Evolutionary conservation across 2,113 vertebrate genomes (phyloP), one percentile per base, ranked within the genome.

Genomic region (Candoia aspera): DNA sequence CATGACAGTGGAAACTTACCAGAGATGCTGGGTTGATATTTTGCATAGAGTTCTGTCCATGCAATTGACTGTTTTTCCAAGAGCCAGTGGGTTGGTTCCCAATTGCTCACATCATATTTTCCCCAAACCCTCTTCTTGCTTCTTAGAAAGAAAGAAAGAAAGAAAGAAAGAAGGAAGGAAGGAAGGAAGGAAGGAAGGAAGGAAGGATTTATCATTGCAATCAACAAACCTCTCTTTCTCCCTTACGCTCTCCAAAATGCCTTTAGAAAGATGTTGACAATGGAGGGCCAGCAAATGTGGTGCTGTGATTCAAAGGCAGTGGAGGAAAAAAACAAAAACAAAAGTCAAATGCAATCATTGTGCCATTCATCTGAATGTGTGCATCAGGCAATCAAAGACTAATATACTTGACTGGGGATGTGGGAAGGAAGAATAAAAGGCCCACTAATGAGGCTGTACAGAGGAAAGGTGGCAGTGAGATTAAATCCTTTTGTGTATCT

Each of bases 11-110:
- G 21, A 15, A n/a, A 33, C 84, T 54, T 23, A 49, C n/a, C 8
- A 24, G 13, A 85, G 24, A 55, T 19, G 0, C 3, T 46, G 2
- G 55, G 54, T 57, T 60, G 91, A 8, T 49, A 21, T 91, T 92
- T 79, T 89, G 10, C 13, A n/a, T 13, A 0, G 0, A 33, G 88
- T 24, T 89, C 0, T 0, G 26, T 4, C 19, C 42, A 2, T 26
- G 8, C 0, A 0, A 64, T 64, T 53, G 57, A 68, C 0, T 94
- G 86, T 89, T 0, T 64, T 91, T 94, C 92, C 91, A 26, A 79
- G 4, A 86, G 73, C 0, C 1, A 10, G 8, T 0, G 0, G 86
- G n/a, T 54, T 62, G 58, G 54, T 83, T 13, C 0, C n/a, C 11
- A 21, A 3, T 0, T 64, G 42, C 26, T 85, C 46, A 37, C 54